Base-by-base conservation (phyloP, 2,888 invertebrate genomes). In the Lampropteryx suffumata region DNA sequence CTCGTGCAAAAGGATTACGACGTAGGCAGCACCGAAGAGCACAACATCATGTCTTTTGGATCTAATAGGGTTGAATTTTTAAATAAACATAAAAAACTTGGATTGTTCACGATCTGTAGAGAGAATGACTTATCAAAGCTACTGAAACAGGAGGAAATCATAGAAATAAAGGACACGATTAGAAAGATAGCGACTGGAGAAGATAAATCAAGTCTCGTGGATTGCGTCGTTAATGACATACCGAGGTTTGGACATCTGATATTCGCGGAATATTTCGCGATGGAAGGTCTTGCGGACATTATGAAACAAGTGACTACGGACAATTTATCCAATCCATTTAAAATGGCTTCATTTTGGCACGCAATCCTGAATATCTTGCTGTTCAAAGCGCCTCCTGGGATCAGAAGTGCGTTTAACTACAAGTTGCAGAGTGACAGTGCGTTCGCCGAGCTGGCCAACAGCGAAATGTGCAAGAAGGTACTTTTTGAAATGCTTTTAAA, bases 211-310 rank as follows among this genome's bases (percentile, higher is more conserved):
- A 52, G 50, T 6, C 27, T 65, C 3, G 56, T 74, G 30, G 63
- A 69, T 24, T 60, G 65, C 39, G 65, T 74, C 0, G 55, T 73
- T 0, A 49, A 73, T 12, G 64, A 59, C n/a, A 47, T 68, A 10
- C 74, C 75, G 6, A 62, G 61, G 44, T 73, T 72, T 39, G 67
- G 67, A 8, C 71, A 75, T 28, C 26, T 67, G 2, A 30, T 72
- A 24, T 73, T 73, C 50, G 73, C 73, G 1, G 75, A 76, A 50
- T 73, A 71, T 48, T 75, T 69, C 44, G 28, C 63, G 10, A 48
- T 68, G 29, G 73, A 76, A 61, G 59, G 49, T 7, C 39, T 62
- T 0, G 41, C 60, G 2, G 68, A 73, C 32, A 0, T 64, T 1
- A 21, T 69, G 6, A 65, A 65, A 44, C 6, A 33, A 6, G 0